These are phyloP conservation scores for Tympanoctomys barrerae DNA, from an alignment of 2,797 vertebrate species.

Conservation along the genomic window DNA sequence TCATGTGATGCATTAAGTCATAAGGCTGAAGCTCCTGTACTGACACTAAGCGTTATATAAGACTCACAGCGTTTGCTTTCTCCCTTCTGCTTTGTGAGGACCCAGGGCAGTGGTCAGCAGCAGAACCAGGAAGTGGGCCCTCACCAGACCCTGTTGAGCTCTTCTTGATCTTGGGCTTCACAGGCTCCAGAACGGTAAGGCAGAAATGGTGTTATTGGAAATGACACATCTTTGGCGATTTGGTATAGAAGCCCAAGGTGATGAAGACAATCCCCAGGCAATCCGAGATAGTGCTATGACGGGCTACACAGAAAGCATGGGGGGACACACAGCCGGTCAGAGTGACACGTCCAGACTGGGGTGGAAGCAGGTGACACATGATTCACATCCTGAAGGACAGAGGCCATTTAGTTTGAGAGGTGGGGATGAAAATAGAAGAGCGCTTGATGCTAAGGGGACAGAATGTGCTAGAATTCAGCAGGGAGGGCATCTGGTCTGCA, in stretches of 20 bases:
- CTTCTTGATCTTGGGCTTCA: neutral
- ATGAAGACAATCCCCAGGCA: neutral
- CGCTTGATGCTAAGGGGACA: neutral
- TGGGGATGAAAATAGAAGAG: neutral
- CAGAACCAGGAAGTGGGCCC: neutral
- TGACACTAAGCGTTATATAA: neutral
- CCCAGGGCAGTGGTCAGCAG: neutral
- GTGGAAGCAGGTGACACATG: neutral
- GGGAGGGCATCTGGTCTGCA: neutral
- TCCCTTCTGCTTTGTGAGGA: neutral
- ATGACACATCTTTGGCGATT: neutral
- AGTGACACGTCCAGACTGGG: neutral
- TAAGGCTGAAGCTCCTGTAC: neutral
- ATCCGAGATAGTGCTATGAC: neutral
- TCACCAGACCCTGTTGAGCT: no score
- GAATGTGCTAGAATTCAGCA: neutral
- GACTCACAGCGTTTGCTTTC: neutral
- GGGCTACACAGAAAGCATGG: neutral
- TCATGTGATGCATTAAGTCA: neutral
- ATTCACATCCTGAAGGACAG: neutral
- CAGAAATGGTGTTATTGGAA: neutral
- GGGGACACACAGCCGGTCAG: neutral
- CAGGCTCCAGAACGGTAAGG: neutral
- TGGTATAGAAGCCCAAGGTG: neutral
- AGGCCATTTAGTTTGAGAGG: neutral